These are phyloP conservation scores for Daphoenositta chrysoptera DNA, from an alignment of 2,113 vertebrate genomes.

Conservation along the genomic window DNA sequence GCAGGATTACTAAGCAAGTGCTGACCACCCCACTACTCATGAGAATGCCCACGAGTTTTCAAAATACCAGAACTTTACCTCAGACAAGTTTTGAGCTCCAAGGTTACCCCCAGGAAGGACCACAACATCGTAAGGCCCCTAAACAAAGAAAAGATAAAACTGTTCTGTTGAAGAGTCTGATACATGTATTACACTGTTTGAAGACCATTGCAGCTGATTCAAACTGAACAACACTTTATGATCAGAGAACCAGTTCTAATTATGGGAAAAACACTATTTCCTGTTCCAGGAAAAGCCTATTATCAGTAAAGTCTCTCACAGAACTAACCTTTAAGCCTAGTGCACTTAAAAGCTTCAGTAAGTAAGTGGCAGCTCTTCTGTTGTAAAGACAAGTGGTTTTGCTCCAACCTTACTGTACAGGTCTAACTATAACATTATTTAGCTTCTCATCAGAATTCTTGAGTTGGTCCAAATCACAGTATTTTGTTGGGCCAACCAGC, in stretches of 20 bases:
- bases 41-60: background rate
- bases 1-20: background rate
- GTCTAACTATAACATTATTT: background rate
- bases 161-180: background rate
- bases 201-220: background rate
- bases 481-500: background rate
- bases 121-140: slow-evolving; percentile 95
- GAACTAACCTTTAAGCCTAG: background rate
- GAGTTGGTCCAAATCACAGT: background rate
- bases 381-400: background rate
- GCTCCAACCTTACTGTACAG: background rate
- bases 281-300: background rate
- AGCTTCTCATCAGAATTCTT: background rate
- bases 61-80: slow-evolving; percentile 76
- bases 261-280: background rate
- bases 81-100: slow-evolving; percentile 91
- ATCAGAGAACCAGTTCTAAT: background rate
- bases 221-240: background rate
- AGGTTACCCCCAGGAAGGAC: slow-evolving; percentile 91
- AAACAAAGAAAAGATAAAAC: background rate
- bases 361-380: background rate
- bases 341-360: background rate
- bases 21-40: background rate
- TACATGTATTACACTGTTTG: background rate
- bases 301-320: background rate